Evolutionary conservation across 1,140 invertebrate species (phyloP).

Genomic region (Eufriesea mexicana): DNA sequence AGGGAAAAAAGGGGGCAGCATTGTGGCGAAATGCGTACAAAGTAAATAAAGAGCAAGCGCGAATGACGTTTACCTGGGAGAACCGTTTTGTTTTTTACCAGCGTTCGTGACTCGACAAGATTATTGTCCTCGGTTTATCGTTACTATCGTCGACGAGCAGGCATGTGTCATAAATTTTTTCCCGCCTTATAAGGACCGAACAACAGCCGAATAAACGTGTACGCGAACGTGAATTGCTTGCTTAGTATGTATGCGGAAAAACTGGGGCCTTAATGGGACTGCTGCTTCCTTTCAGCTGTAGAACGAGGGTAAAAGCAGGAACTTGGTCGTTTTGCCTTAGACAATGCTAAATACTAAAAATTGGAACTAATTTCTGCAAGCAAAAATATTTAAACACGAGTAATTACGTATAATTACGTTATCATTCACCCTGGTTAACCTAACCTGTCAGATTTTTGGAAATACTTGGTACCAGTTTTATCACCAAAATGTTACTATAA

Average conservation of each 20-base stretch:
- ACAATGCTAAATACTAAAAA: no score
- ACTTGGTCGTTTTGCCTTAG: background rate
- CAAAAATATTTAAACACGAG: no score
- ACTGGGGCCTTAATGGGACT: background rate
- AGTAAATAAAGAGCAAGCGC: constrained; percentile 40
- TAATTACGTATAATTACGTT: no score
- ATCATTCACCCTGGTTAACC: no score
- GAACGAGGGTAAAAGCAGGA: background rate
- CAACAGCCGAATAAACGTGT: constrained; percentile 29
- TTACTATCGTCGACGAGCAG: constrained; percentile 4
- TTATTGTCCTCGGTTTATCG: constrained; percentile 52
- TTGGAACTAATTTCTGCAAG: no score
- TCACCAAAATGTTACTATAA: no score
- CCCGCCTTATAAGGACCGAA: background rate
- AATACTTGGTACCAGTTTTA: no score
- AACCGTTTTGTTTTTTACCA: constrained; percentile 21
- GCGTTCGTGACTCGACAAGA: constrained; percentile 43
- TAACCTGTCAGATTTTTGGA: no score
- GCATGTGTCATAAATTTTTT: constrained; percentile 39
- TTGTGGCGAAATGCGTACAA: background rate
- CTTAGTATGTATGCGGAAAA: background rate
- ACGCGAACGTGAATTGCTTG: constrained; percentile 16
- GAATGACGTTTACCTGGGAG: background rate
- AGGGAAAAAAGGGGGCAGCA: background rate
- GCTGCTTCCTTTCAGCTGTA: background rate